These are phyloP conservation scores for Aphelocoma coerulescens DNA, from an alignment of 2,113 vertebrate genomes.

Conservation along the genomic window DNA sequence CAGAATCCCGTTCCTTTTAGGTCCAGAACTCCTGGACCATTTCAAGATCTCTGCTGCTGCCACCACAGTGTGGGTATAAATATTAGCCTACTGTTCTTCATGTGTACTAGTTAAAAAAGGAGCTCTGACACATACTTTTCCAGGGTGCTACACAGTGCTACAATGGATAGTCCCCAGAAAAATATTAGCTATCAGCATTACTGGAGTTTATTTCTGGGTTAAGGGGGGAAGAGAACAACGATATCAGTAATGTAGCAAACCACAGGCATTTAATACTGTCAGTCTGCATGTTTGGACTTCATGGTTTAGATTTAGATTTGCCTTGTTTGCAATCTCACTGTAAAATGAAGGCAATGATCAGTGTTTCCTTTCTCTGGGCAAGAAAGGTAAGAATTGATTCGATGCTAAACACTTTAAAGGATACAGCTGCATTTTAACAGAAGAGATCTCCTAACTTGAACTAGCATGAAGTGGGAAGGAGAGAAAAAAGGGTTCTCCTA, in stretches of 20 bases:
- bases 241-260: background rate
- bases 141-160: background rate
- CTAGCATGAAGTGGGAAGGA: background rate
- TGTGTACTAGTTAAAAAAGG: background rate
- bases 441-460: background rate
- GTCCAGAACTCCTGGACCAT: background rate
- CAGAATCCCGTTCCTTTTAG: background rate
- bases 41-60: background rate
- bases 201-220: background rate
- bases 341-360: background rate
- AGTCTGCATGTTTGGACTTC: background rate
- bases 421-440: background rate
- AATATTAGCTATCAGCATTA: background rate
- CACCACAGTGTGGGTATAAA: background rate
- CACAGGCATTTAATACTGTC: background rate
- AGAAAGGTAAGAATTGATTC: background rate
- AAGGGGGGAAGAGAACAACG: background rate
- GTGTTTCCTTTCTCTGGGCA: background rate
- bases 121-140: background rate
- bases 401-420: background rate
- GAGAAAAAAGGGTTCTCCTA: background rate
- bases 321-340: background rate
- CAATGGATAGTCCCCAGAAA: background rate
- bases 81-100: background rate
- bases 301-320: background rate